Conservation (phyloP, 2,797 vertebrate genomes). For the Rhinichthys osculus region DNA sequence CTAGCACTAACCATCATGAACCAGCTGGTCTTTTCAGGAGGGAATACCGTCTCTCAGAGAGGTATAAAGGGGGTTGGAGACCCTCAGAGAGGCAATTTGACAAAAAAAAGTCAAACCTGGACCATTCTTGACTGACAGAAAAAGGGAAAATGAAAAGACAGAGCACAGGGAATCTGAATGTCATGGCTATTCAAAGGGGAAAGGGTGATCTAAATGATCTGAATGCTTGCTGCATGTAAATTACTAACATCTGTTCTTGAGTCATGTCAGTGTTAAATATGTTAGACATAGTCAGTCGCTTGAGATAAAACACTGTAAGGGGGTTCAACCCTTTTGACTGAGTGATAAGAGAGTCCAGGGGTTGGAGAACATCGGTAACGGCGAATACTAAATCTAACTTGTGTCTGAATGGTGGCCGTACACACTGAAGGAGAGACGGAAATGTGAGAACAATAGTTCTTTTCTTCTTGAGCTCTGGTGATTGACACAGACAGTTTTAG, state of each 20-base stretch:
- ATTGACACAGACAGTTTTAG: conserved; percentile 16
- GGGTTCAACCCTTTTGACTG: conserved; percentile 68
- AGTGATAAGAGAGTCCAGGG: conserved; percentile 55
- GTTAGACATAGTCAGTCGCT: conserved; percentile 74
- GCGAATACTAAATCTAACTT: not conserved
- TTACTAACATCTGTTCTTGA: conserved; percentile 79
- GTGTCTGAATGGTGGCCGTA: conserved; percentile 6
- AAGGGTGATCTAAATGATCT: conserved; percentile 67
- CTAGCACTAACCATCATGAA: not conserved
- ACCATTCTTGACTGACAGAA: conserved; percentile 59
- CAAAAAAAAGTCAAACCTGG: conserved; percentile 88
- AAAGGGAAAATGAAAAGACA: conserved; percentile 66
- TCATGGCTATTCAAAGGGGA: conserved; percentile 71
- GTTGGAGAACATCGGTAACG: conserved; percentile 5
- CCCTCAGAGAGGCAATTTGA: conserved; percentile 85
- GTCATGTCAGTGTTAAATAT: conserved; percentile 77
- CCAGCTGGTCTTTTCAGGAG: not conserved
- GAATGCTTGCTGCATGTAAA: conserved; percentile 70
- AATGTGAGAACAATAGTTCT: conserved; percentile 9
- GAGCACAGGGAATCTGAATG: conserved; percentile 67
- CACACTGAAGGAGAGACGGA: not conserved
- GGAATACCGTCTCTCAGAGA: conserved; percentile 73
- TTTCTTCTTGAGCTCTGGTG: not conserved
- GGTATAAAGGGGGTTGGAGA: conserved; percentile 37
- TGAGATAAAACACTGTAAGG: conserved; percentile 73